Evolutionary conservation across 2,797 vertebrate genomes (phyloP).

Genomic region (Spinus pinus): DNA sequence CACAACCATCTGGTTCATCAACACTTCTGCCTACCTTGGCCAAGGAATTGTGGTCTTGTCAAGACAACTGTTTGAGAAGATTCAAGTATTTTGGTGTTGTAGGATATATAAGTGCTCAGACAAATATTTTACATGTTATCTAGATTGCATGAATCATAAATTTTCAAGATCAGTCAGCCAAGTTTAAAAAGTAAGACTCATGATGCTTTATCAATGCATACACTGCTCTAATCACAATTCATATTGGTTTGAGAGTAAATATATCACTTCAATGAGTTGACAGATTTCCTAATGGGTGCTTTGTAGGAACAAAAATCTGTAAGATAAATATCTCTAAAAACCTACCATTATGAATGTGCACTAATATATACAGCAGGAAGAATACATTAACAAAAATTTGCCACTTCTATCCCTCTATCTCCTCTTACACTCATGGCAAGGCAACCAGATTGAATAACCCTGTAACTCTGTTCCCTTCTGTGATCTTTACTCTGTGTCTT

Average conservation of each 20-base stretch:
- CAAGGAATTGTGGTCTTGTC: neutral
- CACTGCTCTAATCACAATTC: neutral
- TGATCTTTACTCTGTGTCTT: neutral
- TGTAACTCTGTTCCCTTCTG: neutral
- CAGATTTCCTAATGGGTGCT: neutral
- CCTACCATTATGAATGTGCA: neutral
- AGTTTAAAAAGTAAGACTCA: neutral
- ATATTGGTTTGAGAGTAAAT: neutral
- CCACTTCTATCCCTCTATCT: neutral
- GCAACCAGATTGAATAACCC: neutral
- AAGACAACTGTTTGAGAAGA: neutral
- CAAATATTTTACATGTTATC: neutral
- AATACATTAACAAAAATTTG: neutral
- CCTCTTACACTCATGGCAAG: neutral
- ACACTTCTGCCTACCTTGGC: neutral
- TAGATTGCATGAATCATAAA: neutral
- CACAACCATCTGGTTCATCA: neutral
- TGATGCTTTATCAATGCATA: neutral
- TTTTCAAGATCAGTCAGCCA: neutral
- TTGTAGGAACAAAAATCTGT: neutral
- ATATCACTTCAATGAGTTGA: neutral
- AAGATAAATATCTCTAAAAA: neutral
- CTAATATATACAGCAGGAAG: neutral
- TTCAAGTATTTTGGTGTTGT: neutral
- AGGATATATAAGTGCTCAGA: neutral